Evolutionary conservation across 2,888 invertebrate species (phyloP).

Genomic region (Dexiosoma caninum): DNA sequence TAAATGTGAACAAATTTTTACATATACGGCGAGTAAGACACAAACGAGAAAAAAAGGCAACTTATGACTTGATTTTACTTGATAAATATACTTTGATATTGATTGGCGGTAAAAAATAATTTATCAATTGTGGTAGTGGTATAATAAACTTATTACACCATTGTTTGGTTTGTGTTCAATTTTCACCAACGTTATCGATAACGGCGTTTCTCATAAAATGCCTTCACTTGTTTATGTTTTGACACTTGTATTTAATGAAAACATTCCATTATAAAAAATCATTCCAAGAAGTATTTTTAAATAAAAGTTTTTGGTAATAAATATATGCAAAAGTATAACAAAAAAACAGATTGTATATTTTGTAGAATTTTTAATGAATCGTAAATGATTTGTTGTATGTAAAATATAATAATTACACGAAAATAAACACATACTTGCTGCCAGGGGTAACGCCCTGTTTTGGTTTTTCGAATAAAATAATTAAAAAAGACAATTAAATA

Average conservation of each 20-base stretch:
- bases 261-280: constrained; percentile 46
- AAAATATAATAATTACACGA: not conserved
- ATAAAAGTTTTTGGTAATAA: constrained; percentile 16
- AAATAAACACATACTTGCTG: constrained; percentile 1
- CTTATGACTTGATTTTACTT: too few species aligned
- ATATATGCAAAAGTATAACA: not conserved
- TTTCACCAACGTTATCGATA: constrained; percentile 12
- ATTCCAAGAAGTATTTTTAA: not conserved
- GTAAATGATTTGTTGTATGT: not conserved
- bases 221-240: constrained; percentile 27
- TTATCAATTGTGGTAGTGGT: not conserved
- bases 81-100: too few species aligned
- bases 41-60: too few species aligned
- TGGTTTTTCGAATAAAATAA: constrained; percentile 20
- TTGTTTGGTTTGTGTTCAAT: too few species aligned
- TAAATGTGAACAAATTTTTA: too few species aligned
- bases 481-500: not conserved
- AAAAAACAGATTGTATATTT: not conserved
- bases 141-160: too few species aligned
- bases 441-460: constrained; percentile 59
- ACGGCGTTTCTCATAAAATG: not conserved
- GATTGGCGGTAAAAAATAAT: too few species aligned
- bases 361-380: not conserved
- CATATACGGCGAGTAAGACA: too few species aligned
- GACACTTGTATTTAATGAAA: constrained; percentile 43